phyloP scores from a whole-genome alignment of 2,797 vertebrate genomes.

The Ptychobarbus kaznakovi region DNA sequence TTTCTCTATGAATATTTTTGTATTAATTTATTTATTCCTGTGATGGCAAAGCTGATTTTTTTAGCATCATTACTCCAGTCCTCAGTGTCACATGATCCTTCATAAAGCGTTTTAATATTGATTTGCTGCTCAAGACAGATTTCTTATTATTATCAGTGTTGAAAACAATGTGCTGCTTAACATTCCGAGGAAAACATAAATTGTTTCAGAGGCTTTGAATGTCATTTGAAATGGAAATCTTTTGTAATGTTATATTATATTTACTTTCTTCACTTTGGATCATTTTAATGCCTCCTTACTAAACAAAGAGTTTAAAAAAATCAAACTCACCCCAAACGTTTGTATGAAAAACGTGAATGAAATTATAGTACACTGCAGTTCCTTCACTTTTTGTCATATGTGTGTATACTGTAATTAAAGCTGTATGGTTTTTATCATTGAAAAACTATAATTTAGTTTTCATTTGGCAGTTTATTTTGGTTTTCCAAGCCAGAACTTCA shows the following conservation, averaged over 20 bases:
- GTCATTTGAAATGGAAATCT: not conserved
- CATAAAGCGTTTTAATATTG: not conserved
- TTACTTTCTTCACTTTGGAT: not conserved
- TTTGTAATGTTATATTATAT: not conserved
- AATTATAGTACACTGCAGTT: not conserved
- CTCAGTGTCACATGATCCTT: not conserved
- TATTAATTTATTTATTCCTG: not conserved
- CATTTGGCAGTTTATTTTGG: constrained; percentile 18
- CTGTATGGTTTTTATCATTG: not conserved
- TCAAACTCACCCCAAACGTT: not conserved
- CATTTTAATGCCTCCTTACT: not conserved
- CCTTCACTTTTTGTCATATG: not conserved
- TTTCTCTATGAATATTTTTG: not conserved
- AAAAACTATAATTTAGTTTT: not conserved
- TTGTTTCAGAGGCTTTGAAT: no score
- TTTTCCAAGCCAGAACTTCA: not conserved
- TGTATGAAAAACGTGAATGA: not conserved
- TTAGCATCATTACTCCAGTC: not conserved
- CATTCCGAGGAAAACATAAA: not conserved
- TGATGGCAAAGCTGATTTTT: not conserved
- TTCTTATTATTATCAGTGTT: not conserved
- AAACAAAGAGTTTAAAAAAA: not conserved
- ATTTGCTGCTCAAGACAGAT: not conserved
- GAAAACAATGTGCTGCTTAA: not conserved
- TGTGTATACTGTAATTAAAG: not conserved